Percentiles rank a stretch among this genome's conserved stretches.
phyloP scores from a whole-genome alignment of 1,140 invertebrate genomes.

The Atopsyche davidsoni region DNA sequence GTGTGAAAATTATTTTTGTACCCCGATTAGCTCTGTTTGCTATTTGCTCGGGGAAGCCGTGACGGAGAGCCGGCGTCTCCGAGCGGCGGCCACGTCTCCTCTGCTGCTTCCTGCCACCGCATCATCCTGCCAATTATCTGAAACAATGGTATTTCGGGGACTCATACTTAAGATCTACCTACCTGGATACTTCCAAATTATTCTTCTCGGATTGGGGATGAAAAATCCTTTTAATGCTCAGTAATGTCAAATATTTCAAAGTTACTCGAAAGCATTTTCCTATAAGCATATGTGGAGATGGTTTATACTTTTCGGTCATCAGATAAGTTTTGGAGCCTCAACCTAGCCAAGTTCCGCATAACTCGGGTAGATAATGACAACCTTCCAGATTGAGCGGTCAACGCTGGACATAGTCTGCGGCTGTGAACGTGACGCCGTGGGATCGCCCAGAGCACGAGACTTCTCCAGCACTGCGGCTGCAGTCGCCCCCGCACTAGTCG shows the following conservation, averaged over 20 bases:
- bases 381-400: conserved; percentile 23
- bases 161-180: conserved; percentile 26
- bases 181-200: conserved; percentile 11
- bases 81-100: conserved; percentile 40
- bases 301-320: conserved; percentile 7
- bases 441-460: neutral
- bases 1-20: conserved; percentile 52
- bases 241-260: too few species aligned
- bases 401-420: conserved; percentile 11
- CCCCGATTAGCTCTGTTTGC: conserved; percentile 43
- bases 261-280: too few species aligned
- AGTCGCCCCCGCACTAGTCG: conserved; percentile 22
- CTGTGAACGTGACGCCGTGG: conserved; percentile 4
- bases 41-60: conserved; percentile 25
- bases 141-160: conserved; percentile 29
- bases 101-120: conserved; percentile 30
- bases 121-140: conserved; percentile 17
- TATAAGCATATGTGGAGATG: too few species aligned
- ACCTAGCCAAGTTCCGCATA: conserved; percentile 23
- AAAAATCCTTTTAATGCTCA: neutral
- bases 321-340: conserved; percentile 23
- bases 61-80: conserved; percentile 31
- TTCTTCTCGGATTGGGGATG: conserved; percentile 2
- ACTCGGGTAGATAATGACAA: conserved; percentile 29
- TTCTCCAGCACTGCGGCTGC: conserved; percentile 14